Evolutionary conservation across 2,113 vertebrate genomes (phyloP).

Genomic region (Asarcornis scutulata): DNA sequence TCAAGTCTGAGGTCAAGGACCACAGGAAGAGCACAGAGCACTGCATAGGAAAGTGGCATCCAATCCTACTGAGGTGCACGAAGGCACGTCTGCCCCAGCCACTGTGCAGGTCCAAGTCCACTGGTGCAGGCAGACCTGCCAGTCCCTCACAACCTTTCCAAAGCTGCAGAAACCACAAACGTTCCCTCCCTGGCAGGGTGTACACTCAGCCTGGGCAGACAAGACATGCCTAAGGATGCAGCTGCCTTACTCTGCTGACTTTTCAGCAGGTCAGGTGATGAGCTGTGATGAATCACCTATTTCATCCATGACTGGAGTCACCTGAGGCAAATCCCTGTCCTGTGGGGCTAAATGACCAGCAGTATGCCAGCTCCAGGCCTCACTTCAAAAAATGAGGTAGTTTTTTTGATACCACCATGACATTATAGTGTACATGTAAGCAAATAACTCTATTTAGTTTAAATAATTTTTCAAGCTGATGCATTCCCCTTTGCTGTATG

Average conservation of each 20-base stretch:
- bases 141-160: not conserved
- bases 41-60: not conserved
- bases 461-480: not conserved
- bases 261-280: not conserved
- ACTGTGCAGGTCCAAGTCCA: not conserved
- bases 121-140: not conserved
- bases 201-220: not conserved
- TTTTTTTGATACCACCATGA: not conserved
- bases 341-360: not conserved
- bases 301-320: not conserved
- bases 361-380: not conserved
- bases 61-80: accelerated
- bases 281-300: not conserved
- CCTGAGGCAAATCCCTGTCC: not conserved
- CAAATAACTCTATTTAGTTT: not conserved
- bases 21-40: not conserved
- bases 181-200: accelerated
- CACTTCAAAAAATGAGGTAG: not conserved
- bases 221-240: not conserved
- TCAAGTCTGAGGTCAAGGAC: not conserved
- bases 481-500: not conserved
- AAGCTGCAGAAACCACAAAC: not conserved
- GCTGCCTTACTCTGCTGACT: not conserved
- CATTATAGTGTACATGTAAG: not conserved
- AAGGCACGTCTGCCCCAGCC: accelerated